Conservation (phyloP, 2,797 vertebrate species). For the Danio aesculapii region DNA sequence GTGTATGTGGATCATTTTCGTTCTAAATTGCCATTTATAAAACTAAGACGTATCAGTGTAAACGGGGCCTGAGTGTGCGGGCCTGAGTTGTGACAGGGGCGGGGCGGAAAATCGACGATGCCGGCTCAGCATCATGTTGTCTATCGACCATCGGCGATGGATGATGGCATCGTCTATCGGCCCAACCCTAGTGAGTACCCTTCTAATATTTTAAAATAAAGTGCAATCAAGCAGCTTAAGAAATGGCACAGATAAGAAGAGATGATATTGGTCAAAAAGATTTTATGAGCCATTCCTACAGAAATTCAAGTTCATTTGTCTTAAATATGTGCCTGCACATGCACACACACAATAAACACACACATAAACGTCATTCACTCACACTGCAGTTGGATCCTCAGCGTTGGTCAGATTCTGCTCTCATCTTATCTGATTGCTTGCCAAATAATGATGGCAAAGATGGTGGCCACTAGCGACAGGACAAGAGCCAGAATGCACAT, state of each 20-base stretch:
- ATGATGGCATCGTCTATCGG: no score
- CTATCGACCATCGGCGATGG: no score
- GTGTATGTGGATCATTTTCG: no score
- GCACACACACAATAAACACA: slow-evolving; percentile 5
- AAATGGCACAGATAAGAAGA: not conserved
- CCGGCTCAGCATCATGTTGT: no score
- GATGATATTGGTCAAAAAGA: no score
- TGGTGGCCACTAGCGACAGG: slow-evolving; percentile 76
- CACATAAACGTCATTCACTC: slow-evolving; percentile 7
- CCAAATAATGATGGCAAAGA: slow-evolving; percentile 85
- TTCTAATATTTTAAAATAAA: no score
- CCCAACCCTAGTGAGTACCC: no score
- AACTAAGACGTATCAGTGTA: no score
- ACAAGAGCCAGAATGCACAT: slow-evolving; percentile 88
- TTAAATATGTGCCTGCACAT: not conserved
- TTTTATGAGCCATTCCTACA: not conserved
- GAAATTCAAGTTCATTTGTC: not conserved
- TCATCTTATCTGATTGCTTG: slow-evolving; percentile 63
- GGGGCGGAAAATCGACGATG: no score
- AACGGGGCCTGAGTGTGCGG: no score
- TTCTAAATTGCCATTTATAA: no score
- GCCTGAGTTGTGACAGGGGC: no score
- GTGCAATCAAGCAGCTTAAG: not conserved
- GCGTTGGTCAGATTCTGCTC: slow-evolving; percentile 17
- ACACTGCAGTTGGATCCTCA: slow-evolving; percentile 31